Percentiles rank a stretch among this genome's conserved stretches.
These are phyloP conservation scores for Diadegma fenestrale DNA, from an alignment of 2,888 invertebrate species.

Conservation along the genomic window DNA sequence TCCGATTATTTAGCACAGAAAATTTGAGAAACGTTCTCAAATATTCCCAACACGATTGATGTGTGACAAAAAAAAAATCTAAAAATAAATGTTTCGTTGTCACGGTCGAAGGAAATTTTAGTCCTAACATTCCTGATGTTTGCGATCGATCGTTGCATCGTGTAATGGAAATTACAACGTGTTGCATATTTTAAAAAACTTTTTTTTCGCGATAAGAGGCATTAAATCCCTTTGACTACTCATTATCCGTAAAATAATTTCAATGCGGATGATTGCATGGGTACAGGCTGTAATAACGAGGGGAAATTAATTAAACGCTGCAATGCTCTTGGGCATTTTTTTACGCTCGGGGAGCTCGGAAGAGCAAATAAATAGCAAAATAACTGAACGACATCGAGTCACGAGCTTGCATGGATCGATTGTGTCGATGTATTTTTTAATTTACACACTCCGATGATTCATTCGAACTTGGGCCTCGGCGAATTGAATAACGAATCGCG, in stretches of 20 bases:
- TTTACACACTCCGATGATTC: constrained; percentile 31
- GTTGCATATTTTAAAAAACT: not conserved
- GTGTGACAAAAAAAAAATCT: not conserved
- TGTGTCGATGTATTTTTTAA: constrained; percentile 24
- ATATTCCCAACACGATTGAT: not conserved
- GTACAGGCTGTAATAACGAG: constrained; percentile 40
- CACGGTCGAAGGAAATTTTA: not conserved
- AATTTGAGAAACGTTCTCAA: not conserved
- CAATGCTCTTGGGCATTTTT: not conserved
- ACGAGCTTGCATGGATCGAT: constrained; percentile 9
- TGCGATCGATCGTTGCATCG: not conserved
- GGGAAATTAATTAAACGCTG: constrained; percentile 46
- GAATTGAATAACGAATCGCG: constrained; percentile 24
- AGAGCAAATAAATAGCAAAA: constrained; percentile 50
- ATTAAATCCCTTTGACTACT: not conserved
- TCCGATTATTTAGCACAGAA: not conserved
- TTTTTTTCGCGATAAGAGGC: not conserved
- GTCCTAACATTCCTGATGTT: not conserved
- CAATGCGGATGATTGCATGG: constrained; percentile 19
- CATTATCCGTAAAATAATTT: not conserved
- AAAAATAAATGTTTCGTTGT: not conserved
- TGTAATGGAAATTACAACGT: not conserved
- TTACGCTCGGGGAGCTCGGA: constrained; percentile 37
- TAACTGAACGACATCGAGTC: constrained; percentile 13
- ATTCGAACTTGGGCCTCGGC: constrained; percentile 28